Evolutionary conservation across 1,140 invertebrate genomes (phyloP), one percentile per base, ranked within the genome.

Genomic region (Eubasilissa regina): DNA sequence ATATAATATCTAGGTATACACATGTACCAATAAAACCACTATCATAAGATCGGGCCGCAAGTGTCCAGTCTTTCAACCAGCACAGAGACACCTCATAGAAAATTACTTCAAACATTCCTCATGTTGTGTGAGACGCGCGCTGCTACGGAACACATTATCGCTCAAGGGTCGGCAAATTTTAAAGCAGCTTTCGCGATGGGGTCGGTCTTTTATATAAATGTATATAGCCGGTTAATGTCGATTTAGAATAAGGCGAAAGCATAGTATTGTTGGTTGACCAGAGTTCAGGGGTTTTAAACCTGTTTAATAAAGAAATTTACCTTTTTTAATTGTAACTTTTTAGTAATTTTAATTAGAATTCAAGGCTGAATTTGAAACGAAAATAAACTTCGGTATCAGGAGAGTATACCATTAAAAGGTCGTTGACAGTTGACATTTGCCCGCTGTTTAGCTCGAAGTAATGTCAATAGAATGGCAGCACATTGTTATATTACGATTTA

Each of bases 11-110:
- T 68, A 68, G 44, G 64, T 68, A 68, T 68, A 68, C 35, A 45
- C 45, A 68, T 68, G 64, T 68, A 68, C 64, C 64, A 68, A 68
- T 68, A 68, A 68, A 68, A 17, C 64, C n/a, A 47, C 44, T 45
- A 68, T 68, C 64, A n/a, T 45, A 17, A 68, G 64, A 68, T 68
- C 64, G 45, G 12, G 44, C 64, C 15, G 1, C 64, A 68, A 15
- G 10, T 17, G 45, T 48, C 44, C 15, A 45, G 45, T 8, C 44
- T 3, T 7, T 43, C 11, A 1, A 6, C 10, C 0, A 68, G n/a
- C 19, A 8, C 43, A 0, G 17, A 0, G 64, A 43, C 64, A 68
- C 64, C 43, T 45, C 11, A 3, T 21, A 8, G 47, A 68, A 48
- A 68, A 43, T 4, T 6, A 3, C 48, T 15, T 12, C n/a, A 9